A percentile compares a stretch with the other conserved stretches of the same genome.
Conservation (phyloP, 2,888 invertebrate genomes). For the Leptinotarsa juncta region DNA sequence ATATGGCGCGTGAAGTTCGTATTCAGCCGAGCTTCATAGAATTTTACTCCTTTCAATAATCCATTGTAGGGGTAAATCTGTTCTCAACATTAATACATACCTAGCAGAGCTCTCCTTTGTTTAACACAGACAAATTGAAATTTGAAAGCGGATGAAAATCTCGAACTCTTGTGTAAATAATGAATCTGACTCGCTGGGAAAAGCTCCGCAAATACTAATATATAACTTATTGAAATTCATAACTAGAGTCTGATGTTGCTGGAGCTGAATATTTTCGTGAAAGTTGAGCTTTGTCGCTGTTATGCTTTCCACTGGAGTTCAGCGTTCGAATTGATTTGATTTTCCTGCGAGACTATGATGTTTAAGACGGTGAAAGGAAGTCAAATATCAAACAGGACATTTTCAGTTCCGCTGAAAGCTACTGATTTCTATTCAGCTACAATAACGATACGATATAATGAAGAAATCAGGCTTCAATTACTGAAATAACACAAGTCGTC, state of each 20-base stretch:
- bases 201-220: constrained; percentile 61
- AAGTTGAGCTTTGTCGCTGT: constrained; percentile 23
- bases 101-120: constrained; percentile 53
- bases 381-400: too few relatives aligned
- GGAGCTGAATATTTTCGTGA: background rate
- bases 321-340: background rate
- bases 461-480: too few relatives aligned
- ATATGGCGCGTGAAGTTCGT: constrained; percentile 46
- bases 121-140: constrained; percentile 55
- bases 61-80: constrained; percentile 50
- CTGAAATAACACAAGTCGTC: too few relatives aligned
- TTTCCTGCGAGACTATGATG: background rate
- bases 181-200: constrained; percentile 51
- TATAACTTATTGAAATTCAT: constrained; percentile 64
- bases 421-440: too few relatives aligned
- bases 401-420: too few relatives aligned
- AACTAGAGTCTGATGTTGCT: constrained; percentile 53
- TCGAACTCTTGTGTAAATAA: constrained; percentile 60
- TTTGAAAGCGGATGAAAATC: constrained; percentile 57
- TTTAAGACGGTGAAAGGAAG: background rate
- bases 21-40: constrained; percentile 45
- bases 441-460: too few relatives aligned
- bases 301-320: background rate
- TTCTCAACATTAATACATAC: constrained; percentile 45
- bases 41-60: constrained; percentile 46